Evolutionary conservation across 2,113 vertebrate species (phyloP).

Genomic region (Anhinga anhinga): DNA sequence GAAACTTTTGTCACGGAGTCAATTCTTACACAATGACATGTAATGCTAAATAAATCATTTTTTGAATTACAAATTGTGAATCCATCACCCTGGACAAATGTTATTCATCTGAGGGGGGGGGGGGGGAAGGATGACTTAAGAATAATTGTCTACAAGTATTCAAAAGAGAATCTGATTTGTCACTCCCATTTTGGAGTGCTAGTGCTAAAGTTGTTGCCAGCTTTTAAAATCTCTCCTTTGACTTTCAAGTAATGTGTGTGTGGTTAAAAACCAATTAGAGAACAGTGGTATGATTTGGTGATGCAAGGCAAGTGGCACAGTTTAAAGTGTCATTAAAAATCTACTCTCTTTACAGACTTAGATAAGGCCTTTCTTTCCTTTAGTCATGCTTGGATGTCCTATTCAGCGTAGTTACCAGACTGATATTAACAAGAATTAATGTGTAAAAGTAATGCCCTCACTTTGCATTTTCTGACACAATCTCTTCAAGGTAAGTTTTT

Average conservation of each 20-base stretch:
- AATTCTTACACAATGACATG: constrained; percentile 19
- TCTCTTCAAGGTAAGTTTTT: background rate
- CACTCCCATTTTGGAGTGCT: background rate
- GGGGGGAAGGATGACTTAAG: background rate
- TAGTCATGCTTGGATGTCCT: background rate
- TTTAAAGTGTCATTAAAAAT: constrained; percentile 7
- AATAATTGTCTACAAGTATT: constrained; percentile 25
- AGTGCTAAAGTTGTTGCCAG: background rate
- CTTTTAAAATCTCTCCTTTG: constrained; percentile 3
- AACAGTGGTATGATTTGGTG: background rate
- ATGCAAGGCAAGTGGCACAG: background rate
- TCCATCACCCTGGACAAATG: background rate
- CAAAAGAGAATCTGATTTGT: background rate
- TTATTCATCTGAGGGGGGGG: background rate
- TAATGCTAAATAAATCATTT: constrained; percentile 50
- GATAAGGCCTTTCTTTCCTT: background rate
- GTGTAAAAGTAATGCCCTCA: background rate
- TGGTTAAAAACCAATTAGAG: constrained; percentile 4
- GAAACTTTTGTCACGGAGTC: constrained; percentile 31
- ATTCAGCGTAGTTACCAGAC: background rate
- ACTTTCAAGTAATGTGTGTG: background rate
- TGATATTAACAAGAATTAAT: constrained; percentile 1
- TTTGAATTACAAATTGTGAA: constrained; percentile 29
- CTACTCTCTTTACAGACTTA: background rate
- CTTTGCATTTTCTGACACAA: background rate